A percentile compares a stretch with the other conserved stretches of the same genome.
phyloP scores from a whole-genome alignment of 2,113 vertebrate genomes.

The Lethenteron reissneri region DNA sequence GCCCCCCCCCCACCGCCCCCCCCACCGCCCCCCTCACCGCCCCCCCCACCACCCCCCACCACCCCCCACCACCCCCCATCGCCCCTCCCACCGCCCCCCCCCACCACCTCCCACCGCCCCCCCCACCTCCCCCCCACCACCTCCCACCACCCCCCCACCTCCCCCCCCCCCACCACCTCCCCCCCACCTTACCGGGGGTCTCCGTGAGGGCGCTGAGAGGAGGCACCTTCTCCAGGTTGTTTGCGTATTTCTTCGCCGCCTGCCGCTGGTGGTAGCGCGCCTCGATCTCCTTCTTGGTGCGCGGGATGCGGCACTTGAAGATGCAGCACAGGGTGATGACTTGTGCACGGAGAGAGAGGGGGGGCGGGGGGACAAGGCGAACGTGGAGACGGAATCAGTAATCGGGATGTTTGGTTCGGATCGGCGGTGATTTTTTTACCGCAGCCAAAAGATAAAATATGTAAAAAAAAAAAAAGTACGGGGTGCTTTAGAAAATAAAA shows the following conservation, averaged over 20 bases:
- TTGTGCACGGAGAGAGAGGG: constrained; percentile 14
- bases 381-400: background rate
- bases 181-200: constrained; percentile 32
- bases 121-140: background rate
- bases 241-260: constrained; percentile 68
- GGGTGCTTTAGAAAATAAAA: no score
- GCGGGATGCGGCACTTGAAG: constrained; percentile 86
- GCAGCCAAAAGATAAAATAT: no score
- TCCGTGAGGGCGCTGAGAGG: constrained; percentile 62
- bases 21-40: background rate
- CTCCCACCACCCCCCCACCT: background rate
- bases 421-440: no score
- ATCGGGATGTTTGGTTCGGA: background rate
- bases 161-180: background rate
- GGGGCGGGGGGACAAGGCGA: background rate
- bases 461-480: no score
- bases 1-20: background rate
- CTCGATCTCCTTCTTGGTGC: constrained; percentile 87
- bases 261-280: constrained; percentile 50
- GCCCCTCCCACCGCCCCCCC: background rate
- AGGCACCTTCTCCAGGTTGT: constrained; percentile 73
- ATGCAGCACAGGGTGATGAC: constrained; percentile 86
- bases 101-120: background rate
- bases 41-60: background rate
- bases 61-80: background rate